A percentile compares a stretch with the other conserved stretches of the same genome.
These are phyloP conservation scores for Luehdorfia chinensis DNA, from an alignment of 1,140 invertebrate genomes.

Conservation along the genomic window DNA sequence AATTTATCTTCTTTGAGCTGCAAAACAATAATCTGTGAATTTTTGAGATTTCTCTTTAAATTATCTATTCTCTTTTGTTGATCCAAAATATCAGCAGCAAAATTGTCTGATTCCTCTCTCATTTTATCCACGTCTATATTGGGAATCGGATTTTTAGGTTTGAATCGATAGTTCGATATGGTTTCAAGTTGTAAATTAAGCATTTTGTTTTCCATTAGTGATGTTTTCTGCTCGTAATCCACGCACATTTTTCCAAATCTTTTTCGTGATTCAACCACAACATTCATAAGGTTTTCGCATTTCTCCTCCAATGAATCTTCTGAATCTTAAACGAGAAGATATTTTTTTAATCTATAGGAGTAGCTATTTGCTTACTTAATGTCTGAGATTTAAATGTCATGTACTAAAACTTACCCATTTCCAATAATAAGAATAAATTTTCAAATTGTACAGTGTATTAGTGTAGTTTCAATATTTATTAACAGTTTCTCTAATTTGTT, in stretches of 20 bases:
- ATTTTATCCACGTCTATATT: slow-evolving; percentile 29
- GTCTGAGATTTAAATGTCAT: too few species aligned
- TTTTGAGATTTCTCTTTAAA: slow-evolving; percentile 33
- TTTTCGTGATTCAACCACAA: slow-evolving; percentile 58
- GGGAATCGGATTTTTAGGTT: slow-evolving; percentile 38
- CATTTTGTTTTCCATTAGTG: slow-evolving; percentile 50
- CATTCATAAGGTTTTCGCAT: slow-evolving; percentile 59
- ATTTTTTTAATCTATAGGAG: too few species aligned
- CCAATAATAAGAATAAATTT: too few species aligned
- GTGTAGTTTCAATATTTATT: too few species aligned
- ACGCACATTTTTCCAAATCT: slow-evolving; percentile 53
- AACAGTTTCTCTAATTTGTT: too few species aligned
- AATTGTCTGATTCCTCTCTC: slow-evolving; percentile 42
- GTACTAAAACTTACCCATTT: too few species aligned
- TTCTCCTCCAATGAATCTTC: slow-evolving; percentile 41
- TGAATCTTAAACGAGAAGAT: slow-evolving; percentile 26
- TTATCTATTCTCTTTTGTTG: slow-evolving; percentile 37
- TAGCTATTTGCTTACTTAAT: too few species aligned
- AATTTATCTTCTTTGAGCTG: slow-evolving; percentile 46
- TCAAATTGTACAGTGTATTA: too few species aligned
- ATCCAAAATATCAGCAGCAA: slow-evolving; percentile 35
- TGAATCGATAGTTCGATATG: slow-evolving; percentile 40
- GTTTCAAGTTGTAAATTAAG: slow-evolving; percentile 47
- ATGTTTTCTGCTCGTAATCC: slow-evolving; percentile 52
- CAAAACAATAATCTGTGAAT: slow-evolving; percentile 40